Evolutionary conservation across 2,113 vertebrate genomes (phyloP), one percentile per base, ranked within the genome.

Genomic region (Anarrhichthys ocellatus): DNA sequence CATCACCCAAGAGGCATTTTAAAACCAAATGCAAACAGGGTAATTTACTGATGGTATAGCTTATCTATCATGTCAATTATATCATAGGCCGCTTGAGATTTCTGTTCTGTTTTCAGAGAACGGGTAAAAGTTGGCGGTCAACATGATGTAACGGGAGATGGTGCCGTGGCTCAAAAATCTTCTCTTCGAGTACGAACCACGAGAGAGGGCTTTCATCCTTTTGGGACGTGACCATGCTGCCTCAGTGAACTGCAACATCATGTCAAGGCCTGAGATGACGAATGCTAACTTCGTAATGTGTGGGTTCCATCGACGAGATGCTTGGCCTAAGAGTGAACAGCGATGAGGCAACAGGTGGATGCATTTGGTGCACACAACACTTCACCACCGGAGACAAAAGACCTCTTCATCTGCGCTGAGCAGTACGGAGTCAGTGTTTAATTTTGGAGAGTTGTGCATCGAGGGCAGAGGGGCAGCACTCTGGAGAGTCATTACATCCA

Each of bases 401-500:
- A n/a, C 20, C 10, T 48, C 11, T 18, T 61, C 22, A 40, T 76
- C 13, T 20, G 48, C 38, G 10, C 29, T 18, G 14, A 56, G 22
- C 38, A 68, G 58, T 32, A 18, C 0, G 8, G 52, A 10, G 8
- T 38, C 22, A 5, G 15, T 38, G 22, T 59, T 36, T 18, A 38
- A 9, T 50, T 66, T 70, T 18, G 6, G 8, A 66, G 54, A 29
- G 20, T 50, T 11, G 9, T 20, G 50, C 36, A 27, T 66, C 15
- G 48, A 40, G n/a, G 50, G 61, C 32, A 44, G 40, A 36, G 61
- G 50, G 77, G 42, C 52, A 63, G 29, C 4, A 11, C 56, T 24
- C 18, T 17, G 62, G 42, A 42, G 20, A 65, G 17, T 67, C 36
- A 42, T 58, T 70, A 74, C 34, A 65, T 56, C n/a, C 63, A 64